Percentiles rank a stretch among this genome's conserved stretches.
These are phyloP conservation scores for Calcarius lapponicus DNA, from an alignment of 2,797 vertebrate genomes.

Conservation along the genomic window DNA sequence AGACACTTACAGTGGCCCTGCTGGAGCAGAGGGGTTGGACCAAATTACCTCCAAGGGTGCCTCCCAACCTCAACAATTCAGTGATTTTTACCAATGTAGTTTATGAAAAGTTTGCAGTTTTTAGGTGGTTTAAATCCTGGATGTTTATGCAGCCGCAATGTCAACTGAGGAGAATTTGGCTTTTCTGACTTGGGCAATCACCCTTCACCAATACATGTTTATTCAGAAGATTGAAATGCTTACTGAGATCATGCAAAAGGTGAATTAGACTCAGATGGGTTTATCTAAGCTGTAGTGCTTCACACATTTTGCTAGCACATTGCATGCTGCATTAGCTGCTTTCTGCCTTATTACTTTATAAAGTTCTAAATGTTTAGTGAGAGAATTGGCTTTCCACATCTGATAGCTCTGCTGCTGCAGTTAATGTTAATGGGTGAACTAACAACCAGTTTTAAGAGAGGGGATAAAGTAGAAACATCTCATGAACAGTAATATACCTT, in stretches of 20 bases:
- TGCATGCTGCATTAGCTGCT: constrained; percentile 41
- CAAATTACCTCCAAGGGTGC: neutral
- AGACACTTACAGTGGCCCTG: accelerated
- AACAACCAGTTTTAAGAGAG: constrained; percentile 11
- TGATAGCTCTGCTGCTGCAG: constrained; percentile 24
- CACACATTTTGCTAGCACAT: neutral
- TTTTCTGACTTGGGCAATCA: neutral
- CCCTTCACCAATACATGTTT: neutral
- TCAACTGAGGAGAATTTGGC: neutral
- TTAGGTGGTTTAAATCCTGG: neutral
- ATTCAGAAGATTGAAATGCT: neutral
- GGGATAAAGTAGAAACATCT: neutral
- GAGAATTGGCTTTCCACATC: constrained; percentile 36
- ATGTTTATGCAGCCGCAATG: neutral
- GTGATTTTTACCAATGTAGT: neutral
- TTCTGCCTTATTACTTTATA: constrained; percentile 41
- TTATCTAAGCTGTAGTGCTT: neutral
- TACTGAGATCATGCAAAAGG: neutral
- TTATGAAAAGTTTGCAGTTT: neutral
- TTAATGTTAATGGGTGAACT: constrained; percentile 37
- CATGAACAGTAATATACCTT: neutral
- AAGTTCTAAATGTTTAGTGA: constrained; percentile 25
- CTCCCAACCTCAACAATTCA: neutral
- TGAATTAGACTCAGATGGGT: constrained; percentile 26
- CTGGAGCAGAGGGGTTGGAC: neutral